phyloP scores from a whole-genome alignment of 2,888 invertebrate genomes.

The Cyclophora punctaria region DNA sequence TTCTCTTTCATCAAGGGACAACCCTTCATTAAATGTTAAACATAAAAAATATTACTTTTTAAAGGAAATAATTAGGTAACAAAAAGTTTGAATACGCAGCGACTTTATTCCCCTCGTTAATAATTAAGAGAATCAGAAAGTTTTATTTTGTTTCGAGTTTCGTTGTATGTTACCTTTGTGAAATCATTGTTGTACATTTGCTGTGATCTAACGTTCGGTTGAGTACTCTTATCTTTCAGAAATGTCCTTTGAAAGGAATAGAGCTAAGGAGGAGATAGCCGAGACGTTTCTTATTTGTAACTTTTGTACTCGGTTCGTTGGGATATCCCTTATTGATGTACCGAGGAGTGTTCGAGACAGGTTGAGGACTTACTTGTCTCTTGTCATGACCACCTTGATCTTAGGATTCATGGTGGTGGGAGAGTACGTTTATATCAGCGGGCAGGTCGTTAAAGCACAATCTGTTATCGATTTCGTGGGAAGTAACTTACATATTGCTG shows the following conservation, averaged over 20 bases:
- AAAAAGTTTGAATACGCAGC: too few species aligned
- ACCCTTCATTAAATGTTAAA: too few species aligned
- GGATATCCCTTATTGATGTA: conserved; percentile 37
- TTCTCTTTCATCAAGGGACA: too few species aligned
- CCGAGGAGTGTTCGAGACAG: conserved; percentile 22
- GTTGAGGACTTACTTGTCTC: conserved; percentile 21
- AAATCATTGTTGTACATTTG: too few species aligned
- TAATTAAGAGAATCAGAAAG: neutral
- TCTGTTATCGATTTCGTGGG: conserved; percentile 45
- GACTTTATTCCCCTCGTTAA: neutral
- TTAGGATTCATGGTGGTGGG: conserved; percentile 29
- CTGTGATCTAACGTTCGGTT: too few species aligned
- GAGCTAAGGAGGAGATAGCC: conserved; percentile 35
- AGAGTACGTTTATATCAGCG: conserved; percentile 36
- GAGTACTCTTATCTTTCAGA: too few species aligned
- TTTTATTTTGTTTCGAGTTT: too few species aligned
- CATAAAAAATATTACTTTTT: too few species aligned
- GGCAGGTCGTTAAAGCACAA: conserved; percentile 30
- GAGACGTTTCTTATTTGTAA: conserved; percentile 38
- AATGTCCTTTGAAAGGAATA: neutral
- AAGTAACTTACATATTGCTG: conserved; percentile 47
- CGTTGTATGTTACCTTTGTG: too few species aligned
- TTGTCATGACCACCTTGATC: conserved; percentile 29
- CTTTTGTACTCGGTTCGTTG: conserved; percentile 39
- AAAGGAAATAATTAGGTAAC: too few species aligned